Conservation (phyloP, 2,888 invertebrate species). For the Lasioglossum villosulum region DNA sequence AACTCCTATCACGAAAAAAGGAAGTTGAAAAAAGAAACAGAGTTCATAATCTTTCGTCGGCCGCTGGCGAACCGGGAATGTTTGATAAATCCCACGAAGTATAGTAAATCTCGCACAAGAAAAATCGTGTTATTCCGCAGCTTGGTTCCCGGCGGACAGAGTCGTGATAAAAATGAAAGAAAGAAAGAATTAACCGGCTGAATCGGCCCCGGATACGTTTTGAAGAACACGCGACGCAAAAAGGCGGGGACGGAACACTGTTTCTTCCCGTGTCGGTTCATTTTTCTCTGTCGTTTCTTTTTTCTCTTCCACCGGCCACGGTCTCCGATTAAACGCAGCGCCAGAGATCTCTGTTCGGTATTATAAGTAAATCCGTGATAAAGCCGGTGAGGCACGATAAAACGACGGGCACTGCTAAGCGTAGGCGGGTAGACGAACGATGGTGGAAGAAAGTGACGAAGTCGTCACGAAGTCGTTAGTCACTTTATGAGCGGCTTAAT, state of each 20-base stretch:
- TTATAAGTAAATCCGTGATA: conserved; percentile 2
- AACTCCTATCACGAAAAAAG: neutral
- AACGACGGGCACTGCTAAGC: neutral
- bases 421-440: neutral
- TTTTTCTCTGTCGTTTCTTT: neutral
- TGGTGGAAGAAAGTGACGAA: neutral
- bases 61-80: neutral
- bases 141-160: neutral
- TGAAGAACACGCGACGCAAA: neutral
- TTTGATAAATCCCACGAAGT: neutral
- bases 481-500: conserved; percentile 8
- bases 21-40: neutral
- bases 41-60: neutral
- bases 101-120: neutral
- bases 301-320: neutral
- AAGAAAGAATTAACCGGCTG: neutral
- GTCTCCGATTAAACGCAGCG: neutral
- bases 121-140: neutral
- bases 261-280: neutral
- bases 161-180: neutral
- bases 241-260: neutral
- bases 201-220: neutral
- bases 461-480: conserved; percentile 9
- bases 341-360: neutral
- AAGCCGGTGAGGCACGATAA: neutral